Evolutionary conservation across 35 echinoderm and acorn worm genomes (phyloP).

Genomic region (Apostichopus californicus): DNA sequence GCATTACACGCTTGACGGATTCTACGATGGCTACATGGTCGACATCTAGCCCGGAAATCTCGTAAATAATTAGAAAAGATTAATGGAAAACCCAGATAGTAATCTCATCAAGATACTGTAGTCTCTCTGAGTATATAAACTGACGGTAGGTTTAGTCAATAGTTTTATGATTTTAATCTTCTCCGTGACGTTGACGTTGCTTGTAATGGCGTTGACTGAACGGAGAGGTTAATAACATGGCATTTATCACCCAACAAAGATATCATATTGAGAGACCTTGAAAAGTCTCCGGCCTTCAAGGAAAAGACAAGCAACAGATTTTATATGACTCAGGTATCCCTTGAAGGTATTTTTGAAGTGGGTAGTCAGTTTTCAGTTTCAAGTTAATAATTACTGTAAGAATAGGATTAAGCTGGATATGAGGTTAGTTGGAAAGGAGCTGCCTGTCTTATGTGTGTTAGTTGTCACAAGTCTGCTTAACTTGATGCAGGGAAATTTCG

Average conservation of each 20-base stretch:
- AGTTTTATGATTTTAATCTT: conserved; percentile 1
- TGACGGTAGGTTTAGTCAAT: background rate
- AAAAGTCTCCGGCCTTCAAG: background rate
- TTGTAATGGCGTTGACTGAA: background rate
- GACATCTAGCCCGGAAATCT: conserved; percentile 3
- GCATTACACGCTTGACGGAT: conserved; percentile 42
- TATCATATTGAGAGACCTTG: background rate
- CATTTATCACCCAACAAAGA: background rate
- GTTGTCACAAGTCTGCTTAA: too few relatives aligned
- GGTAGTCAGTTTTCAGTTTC: background rate
- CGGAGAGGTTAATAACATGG: background rate
- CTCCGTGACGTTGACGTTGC: background rate
- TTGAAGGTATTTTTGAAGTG: background rate
- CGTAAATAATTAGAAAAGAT: conserved; percentile 48
- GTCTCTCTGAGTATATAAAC: background rate
- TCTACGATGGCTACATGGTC: background rate
- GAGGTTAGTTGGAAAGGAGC: too few relatives aligned
- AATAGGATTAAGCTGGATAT: too few relatives aligned
- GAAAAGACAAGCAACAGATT: background rate
- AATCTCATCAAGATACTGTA: background rate
- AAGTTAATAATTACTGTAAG: too few relatives aligned
- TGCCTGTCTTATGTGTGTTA: too few relatives aligned
- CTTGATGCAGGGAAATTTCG: too few relatives aligned
- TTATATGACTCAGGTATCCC: background rate
- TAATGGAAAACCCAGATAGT: conserved; percentile 21